Conservation (phyloP, 2,888 invertebrate species). For the Sinelater perroti region DNA sequence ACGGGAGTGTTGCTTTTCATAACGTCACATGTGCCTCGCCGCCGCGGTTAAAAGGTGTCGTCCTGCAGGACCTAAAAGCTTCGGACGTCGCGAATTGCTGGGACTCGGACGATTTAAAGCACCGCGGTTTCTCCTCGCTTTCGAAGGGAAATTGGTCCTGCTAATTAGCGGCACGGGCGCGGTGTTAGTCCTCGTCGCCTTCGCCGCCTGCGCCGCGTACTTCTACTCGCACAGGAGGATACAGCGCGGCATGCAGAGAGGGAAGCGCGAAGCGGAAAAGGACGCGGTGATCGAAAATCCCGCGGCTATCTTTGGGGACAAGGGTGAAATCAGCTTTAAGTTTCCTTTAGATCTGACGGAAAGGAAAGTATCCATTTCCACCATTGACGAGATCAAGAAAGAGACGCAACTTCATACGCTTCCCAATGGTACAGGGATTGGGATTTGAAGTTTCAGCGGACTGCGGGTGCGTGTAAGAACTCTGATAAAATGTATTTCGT, state of each 20-base stretch:
- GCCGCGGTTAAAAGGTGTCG: conserved; percentile 63
- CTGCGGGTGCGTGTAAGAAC: conserved; percentile 27
- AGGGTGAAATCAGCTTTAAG: conserved; percentile 67
- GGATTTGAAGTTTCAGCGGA: conserved; percentile 35
- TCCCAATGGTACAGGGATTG: conserved; percentile 53
- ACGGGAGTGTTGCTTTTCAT: conserved; percentile 65
- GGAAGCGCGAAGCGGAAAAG: conserved; percentile 43
- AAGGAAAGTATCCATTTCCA: conserved; percentile 58
- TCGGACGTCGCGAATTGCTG: conserved; percentile 61
- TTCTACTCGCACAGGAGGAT: conserved; percentile 75
- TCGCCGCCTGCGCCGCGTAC: conserved; percentile 63
- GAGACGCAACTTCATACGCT: conserved; percentile 50
- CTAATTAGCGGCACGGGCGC: conserved; percentile 63
- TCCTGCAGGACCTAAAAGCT: conserved; percentile 55
- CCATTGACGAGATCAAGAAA: conserved; percentile 60
- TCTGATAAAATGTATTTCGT: conserved; percentile 35
- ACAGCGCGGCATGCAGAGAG: conserved; percentile 57
- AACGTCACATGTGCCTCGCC: conserved; percentile 70
- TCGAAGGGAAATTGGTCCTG: conserved; percentile 61
- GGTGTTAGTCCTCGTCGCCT: conserved; percentile 63
- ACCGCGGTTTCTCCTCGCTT: conserved; percentile 47
- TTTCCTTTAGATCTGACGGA: conserved; percentile 64
- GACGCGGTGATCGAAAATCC: conserved; percentile 55
- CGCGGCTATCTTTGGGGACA: conserved; percentile 58
- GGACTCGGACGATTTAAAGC: conserved; percentile 62